Evolutionary conservation across 2,888 invertebrate genomes (phyloP).

Genomic region (Leucophora obtusa): DNA sequence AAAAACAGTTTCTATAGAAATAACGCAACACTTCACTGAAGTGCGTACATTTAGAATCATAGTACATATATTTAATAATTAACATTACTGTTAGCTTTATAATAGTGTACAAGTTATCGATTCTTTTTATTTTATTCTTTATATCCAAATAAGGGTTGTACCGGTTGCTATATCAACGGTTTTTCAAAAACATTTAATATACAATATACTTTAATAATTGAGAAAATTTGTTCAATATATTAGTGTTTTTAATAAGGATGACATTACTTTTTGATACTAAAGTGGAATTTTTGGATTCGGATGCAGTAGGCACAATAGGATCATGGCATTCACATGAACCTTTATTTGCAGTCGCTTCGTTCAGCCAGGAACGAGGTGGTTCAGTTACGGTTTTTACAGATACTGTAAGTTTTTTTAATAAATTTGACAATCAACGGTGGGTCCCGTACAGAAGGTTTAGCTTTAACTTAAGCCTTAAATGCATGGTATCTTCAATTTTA

Average conservation of each 20-base stretch:
- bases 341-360: conserved; percentile 90
- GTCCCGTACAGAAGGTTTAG: too few relatives aligned
- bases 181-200: background rate
- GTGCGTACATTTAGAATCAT: too few relatives aligned
- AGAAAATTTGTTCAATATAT: background rate
- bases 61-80: too few relatives aligned
- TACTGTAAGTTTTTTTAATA: conserved; percentile 81
- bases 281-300: conserved; percentile 86
- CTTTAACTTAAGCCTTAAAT: too few relatives aligned
- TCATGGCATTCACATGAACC: conserved; percentile 91
- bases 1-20: too few relatives aligned
- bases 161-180: conserved; percentile 61
- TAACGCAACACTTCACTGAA: too few relatives aligned
- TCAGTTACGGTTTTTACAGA: conserved; percentile 93
- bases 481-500: too few relatives aligned
- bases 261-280: conserved; percentile 91
- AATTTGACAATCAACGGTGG: background rate
- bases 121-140: background rate
- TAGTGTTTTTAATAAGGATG: conserved; percentile 79
- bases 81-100: too few relatives aligned
- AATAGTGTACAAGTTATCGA: background rate
- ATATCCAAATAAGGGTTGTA: conserved; percentile 8
- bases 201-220: background rate
- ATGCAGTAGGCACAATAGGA: conserved; percentile 89
- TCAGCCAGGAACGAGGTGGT: conserved; percentile 92